These are phyloP conservation scores for Cryptus armator DNA, from an alignment of 2,888 invertebrate species.

Conservation along the genomic window DNA sequence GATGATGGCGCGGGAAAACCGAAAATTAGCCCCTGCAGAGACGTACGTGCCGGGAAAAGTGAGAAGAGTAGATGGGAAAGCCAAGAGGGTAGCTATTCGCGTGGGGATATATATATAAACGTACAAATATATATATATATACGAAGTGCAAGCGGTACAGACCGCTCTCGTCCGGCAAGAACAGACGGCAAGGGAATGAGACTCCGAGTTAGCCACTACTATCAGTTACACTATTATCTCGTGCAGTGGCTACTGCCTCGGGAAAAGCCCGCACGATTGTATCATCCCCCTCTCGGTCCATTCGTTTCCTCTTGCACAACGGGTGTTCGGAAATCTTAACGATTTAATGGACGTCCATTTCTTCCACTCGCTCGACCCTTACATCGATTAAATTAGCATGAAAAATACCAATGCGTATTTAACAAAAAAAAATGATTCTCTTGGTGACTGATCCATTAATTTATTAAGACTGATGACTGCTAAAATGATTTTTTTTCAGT, in stretches of 20 bases:
- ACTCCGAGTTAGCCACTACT: slow-evolving; percentile 81
- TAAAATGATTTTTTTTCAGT: background rate
- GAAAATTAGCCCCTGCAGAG: slow-evolving; percentile 82
- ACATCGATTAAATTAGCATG: background rate
- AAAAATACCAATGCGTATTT: background rate
- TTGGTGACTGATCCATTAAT: background rate
- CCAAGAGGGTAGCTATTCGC: slow-evolving; percentile 61
- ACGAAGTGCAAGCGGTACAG: slow-evolving; percentile 13
- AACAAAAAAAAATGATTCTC: background rate
- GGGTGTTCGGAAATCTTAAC: slow-evolving; percentile 49
- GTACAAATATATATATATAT: slow-evolving; percentile 17
- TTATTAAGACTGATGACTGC: background rate
- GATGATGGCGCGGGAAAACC: slow-evolving; percentile 81
- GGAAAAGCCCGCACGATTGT: slow-evolving; percentile 73
- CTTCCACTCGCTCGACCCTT: background rate
- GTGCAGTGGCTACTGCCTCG: slow-evolving; percentile 73
- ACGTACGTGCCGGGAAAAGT: slow-evolving; percentile 65
- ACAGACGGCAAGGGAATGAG: slow-evolving; percentile 70
- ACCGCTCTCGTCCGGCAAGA: slow-evolving; percentile 38
- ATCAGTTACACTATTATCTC: slow-evolving; percentile 84
- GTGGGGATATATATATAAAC: slow-evolving; percentile 20
- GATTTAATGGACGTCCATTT: slow-evolving; percentile 10
- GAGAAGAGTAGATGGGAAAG: slow-evolving; percentile 71
- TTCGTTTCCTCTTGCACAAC: slow-evolving; percentile 61
- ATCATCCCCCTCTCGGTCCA: slow-evolving; percentile 57